These are phyloP conservation scores for Harlomillsia oculata DNA, from an alignment of 1,140 invertebrate genomes.

Conservation along the genomic window DNA sequence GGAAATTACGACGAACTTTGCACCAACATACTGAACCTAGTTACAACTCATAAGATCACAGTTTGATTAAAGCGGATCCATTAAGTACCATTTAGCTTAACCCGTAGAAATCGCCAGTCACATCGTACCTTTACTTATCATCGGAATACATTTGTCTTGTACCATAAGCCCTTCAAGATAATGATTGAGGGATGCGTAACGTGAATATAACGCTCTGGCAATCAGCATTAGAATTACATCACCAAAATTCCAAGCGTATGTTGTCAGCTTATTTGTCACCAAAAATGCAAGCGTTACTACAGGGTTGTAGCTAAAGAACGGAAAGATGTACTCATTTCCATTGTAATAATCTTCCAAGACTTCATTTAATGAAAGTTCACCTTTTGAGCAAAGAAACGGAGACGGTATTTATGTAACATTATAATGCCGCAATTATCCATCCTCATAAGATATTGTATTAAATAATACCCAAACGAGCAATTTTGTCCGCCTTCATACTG, in stretches of 20 bases:
- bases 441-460: no score
- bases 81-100: no score
- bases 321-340: conserved; percentile 21
- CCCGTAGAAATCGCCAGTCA: no score
- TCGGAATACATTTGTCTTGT: background rate
- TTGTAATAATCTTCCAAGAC: conserved; percentile 27
- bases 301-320: conserved; percentile 20
- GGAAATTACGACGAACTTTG: conserved; percentile 19
- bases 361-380: conserved; percentile 8
- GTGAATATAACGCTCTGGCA: conserved; percentile 18
- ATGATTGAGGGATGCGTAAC: conserved; percentile 17
- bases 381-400: conserved; percentile 1
- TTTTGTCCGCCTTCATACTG: conserved; percentile 5
- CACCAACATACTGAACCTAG: conserved; percentile 22
- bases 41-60: no score
- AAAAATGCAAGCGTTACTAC: conserved; percentile 8
- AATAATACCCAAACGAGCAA: background rate
- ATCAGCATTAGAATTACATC: conserved; percentile 29
- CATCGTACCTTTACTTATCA: conserved; percentile 11
- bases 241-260: conserved; percentile 29
- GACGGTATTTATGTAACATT: background rate
- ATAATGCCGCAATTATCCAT: background rate
- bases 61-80: no score
- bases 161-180: conserved; percentile 14
- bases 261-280: conserved; percentile 22